phyloP scores from a whole-genome alignment of 2,888 invertebrate genomes.

The Gymnosoma rotundatum region DNA sequence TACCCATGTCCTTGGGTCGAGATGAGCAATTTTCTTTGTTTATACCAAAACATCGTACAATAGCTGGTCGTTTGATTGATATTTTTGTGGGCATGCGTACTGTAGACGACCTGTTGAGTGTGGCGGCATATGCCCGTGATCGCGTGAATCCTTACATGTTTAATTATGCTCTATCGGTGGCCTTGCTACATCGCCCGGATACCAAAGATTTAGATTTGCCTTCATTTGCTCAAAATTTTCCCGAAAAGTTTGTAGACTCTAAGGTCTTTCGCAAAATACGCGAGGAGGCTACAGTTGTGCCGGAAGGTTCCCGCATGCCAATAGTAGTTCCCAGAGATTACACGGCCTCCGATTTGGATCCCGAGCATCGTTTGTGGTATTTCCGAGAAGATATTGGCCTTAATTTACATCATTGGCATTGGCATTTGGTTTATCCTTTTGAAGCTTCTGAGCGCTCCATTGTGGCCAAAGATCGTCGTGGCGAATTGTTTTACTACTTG shows the following conservation, averaged over 20 bases:
- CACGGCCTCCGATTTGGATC: conserved; percentile 88
- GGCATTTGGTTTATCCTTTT: conserved; percentile 89
- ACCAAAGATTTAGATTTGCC: conserved; percentile 85
- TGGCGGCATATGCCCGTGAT: conserved; percentile 87
- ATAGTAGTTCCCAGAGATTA: conserved; percentile 86
- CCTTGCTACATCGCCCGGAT: conserved; percentile 87
- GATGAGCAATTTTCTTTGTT: conserved; percentile 88
- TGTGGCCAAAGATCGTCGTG: conserved; percentile 86
- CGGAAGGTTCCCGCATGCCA: conserved; percentile 86
- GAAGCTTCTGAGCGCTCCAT: conserved; percentile 85
- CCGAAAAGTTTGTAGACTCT: conserved; percentile 86
- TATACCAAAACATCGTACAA: conserved; percentile 86
- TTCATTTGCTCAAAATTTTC: conserved; percentile 86
- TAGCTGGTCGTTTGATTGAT: conserved; percentile 87
- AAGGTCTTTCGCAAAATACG: conserved; percentile 84
- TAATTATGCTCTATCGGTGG: conserved; percentile 90
- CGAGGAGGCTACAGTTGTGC: conserved; percentile 84
- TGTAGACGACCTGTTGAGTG: conserved; percentile 86
- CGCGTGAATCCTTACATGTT: conserved; percentile 91
- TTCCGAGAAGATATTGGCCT: conserved; percentile 84
- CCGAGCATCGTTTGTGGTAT: conserved; percentile 87
- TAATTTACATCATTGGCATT: conserved; percentile 84
- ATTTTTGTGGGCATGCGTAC: conserved; percentile 88
- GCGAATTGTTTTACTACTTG: conserved; percentile 92
- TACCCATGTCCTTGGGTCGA: conserved; percentile 85